Evolutionary conservation across 2,113 vertebrate genomes (phyloP).

Genomic region (Tragulus kanchil): DNA sequence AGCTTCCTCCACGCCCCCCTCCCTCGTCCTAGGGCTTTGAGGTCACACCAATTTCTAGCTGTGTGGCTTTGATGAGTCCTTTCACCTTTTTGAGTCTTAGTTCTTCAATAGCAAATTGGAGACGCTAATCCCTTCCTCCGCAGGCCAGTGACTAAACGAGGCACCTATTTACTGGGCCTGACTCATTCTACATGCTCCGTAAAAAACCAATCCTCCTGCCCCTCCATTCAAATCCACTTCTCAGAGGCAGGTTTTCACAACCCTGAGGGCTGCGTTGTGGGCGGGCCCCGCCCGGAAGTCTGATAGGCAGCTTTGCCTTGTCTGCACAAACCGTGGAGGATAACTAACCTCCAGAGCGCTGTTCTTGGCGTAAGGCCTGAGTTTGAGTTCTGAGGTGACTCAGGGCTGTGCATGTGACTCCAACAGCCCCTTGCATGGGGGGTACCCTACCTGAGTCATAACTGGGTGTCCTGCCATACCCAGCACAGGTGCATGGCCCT

Average conservation of each 20-base stretch:
- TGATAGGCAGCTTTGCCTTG: accelerated
- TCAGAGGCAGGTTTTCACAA: not conserved
- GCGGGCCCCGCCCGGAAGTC: not conserved
- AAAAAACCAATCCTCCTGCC: not conserved
- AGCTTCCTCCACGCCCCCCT: not conserved
- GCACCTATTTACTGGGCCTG: too few relatives aligned
- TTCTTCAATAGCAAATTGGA: not conserved
- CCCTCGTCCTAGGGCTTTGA: not conserved
- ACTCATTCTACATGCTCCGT: not conserved
- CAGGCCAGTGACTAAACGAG: not conserved
- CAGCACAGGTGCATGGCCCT: not conserved
- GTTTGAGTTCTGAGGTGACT: not conserved
- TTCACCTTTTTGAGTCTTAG: not conserved
- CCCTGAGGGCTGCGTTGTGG: accelerated
- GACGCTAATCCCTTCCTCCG: not conserved
- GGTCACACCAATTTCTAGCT: not conserved
- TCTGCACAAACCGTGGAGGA: not conserved
- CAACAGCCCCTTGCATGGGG: not conserved
- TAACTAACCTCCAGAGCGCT: not conserved
- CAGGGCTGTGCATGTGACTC: not conserved
- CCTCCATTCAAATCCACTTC: not conserved
- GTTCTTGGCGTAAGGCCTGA: not conserved
- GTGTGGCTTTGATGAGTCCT: not conserved
- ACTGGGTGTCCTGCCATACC: not conserved
- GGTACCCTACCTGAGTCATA: not conserved